Conservation (phyloP, 2,797 vertebrate genomes). For the Erethizon dorsatum region DNA sequence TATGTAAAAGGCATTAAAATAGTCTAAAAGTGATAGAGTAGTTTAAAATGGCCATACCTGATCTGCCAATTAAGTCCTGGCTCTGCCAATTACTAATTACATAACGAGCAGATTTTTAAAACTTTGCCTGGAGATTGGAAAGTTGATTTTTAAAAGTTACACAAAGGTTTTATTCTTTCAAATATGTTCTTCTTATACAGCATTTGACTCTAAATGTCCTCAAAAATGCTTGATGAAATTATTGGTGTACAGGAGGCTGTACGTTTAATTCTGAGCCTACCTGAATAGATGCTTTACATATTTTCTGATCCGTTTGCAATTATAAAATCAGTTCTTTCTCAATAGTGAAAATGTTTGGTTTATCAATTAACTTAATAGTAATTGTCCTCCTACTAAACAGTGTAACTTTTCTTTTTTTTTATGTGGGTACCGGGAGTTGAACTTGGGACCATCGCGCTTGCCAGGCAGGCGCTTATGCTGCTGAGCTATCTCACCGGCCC, state of each 20-base stretch:
- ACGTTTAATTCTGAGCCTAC: background rate
- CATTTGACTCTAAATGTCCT: background rate
- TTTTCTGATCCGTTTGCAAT: constrained; percentile 42
- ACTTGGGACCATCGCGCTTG: no score
- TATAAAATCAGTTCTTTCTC: constrained; percentile 29
- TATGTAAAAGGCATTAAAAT: background rate
- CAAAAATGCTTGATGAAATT: constrained; percentile 11
- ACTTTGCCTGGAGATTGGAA: background rate
- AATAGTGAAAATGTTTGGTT: constrained; percentile 6
- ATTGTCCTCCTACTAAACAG: background rate
- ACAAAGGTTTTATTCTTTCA: background rate
- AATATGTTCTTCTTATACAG: background rate
- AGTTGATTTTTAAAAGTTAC: background rate
- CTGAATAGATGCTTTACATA: constrained; percentile 16
- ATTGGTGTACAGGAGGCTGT: background rate
- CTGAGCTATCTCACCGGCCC: no score
- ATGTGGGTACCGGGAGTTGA: no score
- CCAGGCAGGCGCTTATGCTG: no score
- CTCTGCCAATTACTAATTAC: background rate
- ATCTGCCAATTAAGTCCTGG: background rate
- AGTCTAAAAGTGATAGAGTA: background rate
- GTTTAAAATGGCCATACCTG: background rate
- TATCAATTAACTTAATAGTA: constrained; percentile 68
- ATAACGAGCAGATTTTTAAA: background rate
- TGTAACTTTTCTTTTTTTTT: background rate